Conservation (phyloP, 2,113 vertebrate species). For the Xyliphius kryptos region DNA sequence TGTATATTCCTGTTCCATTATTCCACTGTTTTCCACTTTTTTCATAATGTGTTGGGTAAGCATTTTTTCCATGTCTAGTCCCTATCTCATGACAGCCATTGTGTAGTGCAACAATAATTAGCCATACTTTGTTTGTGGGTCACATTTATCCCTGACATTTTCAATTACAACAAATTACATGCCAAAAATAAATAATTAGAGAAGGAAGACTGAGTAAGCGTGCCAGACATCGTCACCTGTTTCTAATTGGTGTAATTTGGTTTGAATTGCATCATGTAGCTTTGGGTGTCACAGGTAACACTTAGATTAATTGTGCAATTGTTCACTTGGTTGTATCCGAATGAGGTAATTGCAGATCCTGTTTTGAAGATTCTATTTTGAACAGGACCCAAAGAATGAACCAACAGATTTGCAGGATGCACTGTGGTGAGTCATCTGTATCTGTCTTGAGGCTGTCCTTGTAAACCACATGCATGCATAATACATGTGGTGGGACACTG, state of each 20-base stretch:
- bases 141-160: conserved; percentile 53
- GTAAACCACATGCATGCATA: neutral
- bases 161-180: conserved; percentile 55
- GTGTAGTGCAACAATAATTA: conserved; percentile 49
- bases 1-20: too few relatives aligned
- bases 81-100: conserved; percentile 43
- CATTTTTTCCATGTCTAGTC: conserved; percentile 29
- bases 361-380: conserved; percentile 7
- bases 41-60: conserved; percentile 5
- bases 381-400: neutral
- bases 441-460: neutral
- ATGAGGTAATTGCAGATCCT: conserved; percentile 13
- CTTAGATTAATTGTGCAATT: conserved; percentile 51
- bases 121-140: conserved; percentile 52
- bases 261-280: conserved; percentile 46
- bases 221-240: conserved; percentile 38
- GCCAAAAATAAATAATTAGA: conserved; percentile 54
- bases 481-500: neutral
- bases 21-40: neutral
- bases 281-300: conserved; percentile 44
- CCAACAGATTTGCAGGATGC: neutral
- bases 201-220: conserved; percentile 41
- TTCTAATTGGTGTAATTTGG: conserved; percentile 53
- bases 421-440: neutral
- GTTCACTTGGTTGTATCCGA: conserved; percentile 3